Evolutionary conservation across 2,797 vertebrate species (phyloP).

Genomic region (Dipus sagitta): DNA sequence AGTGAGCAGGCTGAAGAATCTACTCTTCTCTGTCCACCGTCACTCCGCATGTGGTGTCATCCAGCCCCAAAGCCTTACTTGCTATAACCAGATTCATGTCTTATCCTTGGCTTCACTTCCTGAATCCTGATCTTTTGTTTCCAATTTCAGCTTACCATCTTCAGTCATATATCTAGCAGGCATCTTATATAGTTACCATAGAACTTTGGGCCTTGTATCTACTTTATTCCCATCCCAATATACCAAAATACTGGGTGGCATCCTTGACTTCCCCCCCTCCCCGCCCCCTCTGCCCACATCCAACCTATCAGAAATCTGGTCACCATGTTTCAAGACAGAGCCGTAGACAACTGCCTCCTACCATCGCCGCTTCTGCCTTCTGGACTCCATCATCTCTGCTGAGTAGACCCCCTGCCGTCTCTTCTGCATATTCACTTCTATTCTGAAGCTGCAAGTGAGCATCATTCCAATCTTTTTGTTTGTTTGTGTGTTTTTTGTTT

Average conservation of each 20-base stretch:
- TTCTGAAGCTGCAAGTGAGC: background rate
- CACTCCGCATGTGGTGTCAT: background rate
- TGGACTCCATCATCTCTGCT: background rate
- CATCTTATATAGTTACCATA: background rate
- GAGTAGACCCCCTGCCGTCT: background rate
- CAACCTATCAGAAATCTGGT: background rate
- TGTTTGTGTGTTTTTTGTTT: too few relatives aligned
- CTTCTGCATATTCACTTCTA: background rate
- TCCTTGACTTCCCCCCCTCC: background rate
- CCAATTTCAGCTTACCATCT: background rate
- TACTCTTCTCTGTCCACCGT: background rate
- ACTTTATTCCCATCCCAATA: background rate
- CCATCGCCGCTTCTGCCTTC: background rate
- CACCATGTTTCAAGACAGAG: constrained; percentile 1
- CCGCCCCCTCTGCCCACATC: background rate
- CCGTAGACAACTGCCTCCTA: background rate
- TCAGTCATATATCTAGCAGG: background rate
- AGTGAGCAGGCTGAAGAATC: background rate
- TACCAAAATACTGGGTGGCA: background rate
- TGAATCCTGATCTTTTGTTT: background rate
- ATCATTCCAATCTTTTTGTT: background rate
- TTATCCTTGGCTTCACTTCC: background rate
- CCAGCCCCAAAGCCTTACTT: background rate
- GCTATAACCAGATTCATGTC: background rate
- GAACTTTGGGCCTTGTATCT: background rate